Conservation (phyloP, 2,113 vertebrate species). For the Gobius niger region DNA sequence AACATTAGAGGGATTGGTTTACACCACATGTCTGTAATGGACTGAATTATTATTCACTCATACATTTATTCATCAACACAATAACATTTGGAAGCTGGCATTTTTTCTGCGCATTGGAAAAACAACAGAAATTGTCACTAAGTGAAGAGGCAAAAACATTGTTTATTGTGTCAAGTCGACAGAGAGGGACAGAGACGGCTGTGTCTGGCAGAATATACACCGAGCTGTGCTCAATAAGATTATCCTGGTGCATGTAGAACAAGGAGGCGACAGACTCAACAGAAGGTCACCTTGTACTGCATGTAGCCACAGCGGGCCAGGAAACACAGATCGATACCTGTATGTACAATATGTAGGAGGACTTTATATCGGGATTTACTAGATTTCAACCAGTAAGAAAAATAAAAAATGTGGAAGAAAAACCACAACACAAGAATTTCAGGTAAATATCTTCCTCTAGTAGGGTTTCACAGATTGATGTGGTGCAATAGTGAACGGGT, state of each 20-base stretch:
- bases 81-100: neutral
- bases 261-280: slow-evolving; percentile 21
- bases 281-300: slow-evolving; percentile 55
- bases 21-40: neutral
- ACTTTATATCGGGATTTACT: slow-evolving; percentile 23
- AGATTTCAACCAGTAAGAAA: neutral
- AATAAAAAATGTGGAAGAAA: neutral
- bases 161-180: slow-evolving; percentile 19
- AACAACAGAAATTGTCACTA: slow-evolving; percentile 29
- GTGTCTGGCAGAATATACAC: slow-evolving; percentile 20
- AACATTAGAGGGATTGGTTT: too few relatives aligned
- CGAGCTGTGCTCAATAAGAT: slow-evolving; percentile 26
- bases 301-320: slow-evolving; percentile 36
- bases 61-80: slow-evolving; percentile 16
- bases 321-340: slow-evolving; percentile 33
- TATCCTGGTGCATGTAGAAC: slow-evolving; percentile 16
- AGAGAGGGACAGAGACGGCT: slow-evolving; percentile 30
- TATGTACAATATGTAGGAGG: slow-evolving; percentile 16
- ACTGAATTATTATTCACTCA: slow-evolving; percentile 16
- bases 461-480: neutral
- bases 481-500: neutral
- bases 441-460: neutral
- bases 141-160: neutral
- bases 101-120: slow-evolving; percentile 35
- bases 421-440: neutral